Evolutionary conservation across 1,140 invertebrate genomes (phyloP), one percentile per base, ranked within the genome.

Genomic region (Drosophila ercepeae): DNA sequence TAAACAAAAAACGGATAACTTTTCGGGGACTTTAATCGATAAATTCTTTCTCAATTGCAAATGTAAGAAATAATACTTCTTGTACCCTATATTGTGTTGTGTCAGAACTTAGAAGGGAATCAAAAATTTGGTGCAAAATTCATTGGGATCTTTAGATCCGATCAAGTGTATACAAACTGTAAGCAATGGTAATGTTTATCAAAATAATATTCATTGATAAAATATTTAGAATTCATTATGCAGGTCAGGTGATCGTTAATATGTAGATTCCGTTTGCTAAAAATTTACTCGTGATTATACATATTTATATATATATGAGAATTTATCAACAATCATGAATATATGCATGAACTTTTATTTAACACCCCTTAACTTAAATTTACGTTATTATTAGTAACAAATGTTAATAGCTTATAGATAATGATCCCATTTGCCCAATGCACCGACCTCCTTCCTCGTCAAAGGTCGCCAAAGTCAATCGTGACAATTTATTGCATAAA

Each of bases 381-480:
- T 67, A 67, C 14, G 52, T 65, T 67, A 45, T 74, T 54, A 36
- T 60, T 64, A 77, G 71, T 51, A 83, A 78, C 77, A 81, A 65
- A 65, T 81, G 73, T 92, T 91, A 94, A 90, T 94, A 93, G 81
- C 93, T 94, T 92, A 95, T 95, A 25, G 94, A 94, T 94, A 95
- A 94, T 57, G 95, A 95, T 70, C 95, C 94, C 94, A 94, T 95
- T 92, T 95, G 94, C 64, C 94, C 94, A 75, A 95, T 95, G 75
- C 94, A 95, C 51, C 93, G 93, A 45, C 96, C 97, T 88, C 96
- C 97, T 89, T 97, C 94, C 27, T 97, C 96, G 84, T 97, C 96
- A 90, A 97, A 97, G 3, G 96, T 97, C 13, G 97, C 96, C 34
- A 98, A 93, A 21, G 96, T 96, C 29, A 98, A 93, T 89, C 96